Percentiles rank a stretch among this genome's conserved stretches.
phyloP scores from a whole-genome alignment of 2,888 invertebrate genomes.

The Nomada flava region DNA sequence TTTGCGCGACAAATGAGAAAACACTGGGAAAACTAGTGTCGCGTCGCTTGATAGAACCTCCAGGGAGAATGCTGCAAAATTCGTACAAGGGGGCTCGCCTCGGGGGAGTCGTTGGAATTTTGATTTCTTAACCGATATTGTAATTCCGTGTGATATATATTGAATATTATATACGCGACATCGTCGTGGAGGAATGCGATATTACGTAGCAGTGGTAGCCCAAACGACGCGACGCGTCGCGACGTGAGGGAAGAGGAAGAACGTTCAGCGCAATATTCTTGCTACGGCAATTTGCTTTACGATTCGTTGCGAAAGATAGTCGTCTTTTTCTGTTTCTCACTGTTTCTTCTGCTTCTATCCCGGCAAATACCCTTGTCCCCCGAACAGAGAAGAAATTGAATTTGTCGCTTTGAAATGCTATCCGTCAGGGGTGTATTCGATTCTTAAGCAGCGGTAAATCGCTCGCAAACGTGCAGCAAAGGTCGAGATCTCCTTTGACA shows the following conservation, averaged over 20 bases:
- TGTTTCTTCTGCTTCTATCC: no score
- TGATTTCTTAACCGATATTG: no score
- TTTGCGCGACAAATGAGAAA: not conserved
- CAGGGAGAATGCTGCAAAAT: no score
- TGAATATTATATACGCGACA: no score
- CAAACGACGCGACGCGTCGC: no score
- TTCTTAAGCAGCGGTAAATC: slow-evolving; percentile 7
- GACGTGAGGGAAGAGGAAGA: not conserved
- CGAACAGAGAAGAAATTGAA: slow-evolving; percentile 24
- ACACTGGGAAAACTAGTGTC: not conserved
- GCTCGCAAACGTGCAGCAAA: not conserved
- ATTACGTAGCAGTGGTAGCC: no score
- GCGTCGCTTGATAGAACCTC: no score
- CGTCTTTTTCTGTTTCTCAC: not conserved
- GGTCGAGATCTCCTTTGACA: not conserved
- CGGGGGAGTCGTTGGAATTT: no score
- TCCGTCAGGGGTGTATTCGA: not conserved
- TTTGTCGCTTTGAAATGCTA: slow-evolving; percentile 36
- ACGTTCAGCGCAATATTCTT: slow-evolving; percentile 14
- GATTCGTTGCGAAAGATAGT: not conserved
- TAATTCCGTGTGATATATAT: no score
- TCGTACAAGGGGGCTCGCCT: no score
- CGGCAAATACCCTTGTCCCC: not conserved
- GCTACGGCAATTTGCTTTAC: slow-evolving; percentile 23
- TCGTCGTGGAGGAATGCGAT: no score